Evolutionary conservation across 2,888 invertebrate genomes (phyloP), one percentile per base, ranked within the genome.

Genomic region (Ommatoiulus sabulosus): DNA sequence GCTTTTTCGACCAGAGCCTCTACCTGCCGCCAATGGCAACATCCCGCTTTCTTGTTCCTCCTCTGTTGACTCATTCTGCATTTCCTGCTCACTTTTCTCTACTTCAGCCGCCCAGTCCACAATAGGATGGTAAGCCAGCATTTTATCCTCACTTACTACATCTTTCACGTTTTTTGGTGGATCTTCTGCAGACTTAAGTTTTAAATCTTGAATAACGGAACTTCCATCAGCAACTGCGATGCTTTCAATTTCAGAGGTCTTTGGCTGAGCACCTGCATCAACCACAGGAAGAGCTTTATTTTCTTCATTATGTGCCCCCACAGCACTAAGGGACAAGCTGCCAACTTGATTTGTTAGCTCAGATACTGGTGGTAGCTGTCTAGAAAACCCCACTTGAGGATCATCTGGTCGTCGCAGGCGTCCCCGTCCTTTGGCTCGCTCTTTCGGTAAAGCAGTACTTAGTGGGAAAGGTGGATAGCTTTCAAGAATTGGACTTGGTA

Each of bases 71-170:
- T 72, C 72, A 24, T 24, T 24, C 7, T 72, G 72, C 24, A 24
- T 24, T 24, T 72, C 72, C 72, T 72, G 72, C 44, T 86, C 86
- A 15, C 86, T 86, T 44, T 44, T 46, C 46, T 44, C 86, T n/a
- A 86, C 86, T 46, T 86, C 86, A 7, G 86, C 86, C 3, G 44
- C 46, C 86, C 86, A 86, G 44, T 86, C 86, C 44, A 86, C 86
- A 12, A 86, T 86, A 8, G 72, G 72, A 0, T 24, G 20, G 24
- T 24, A 72, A 3, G 72, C 3, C 24, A 24, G 24, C 8, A 10
- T 24, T 24, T 72, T 24, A 10, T 10, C 8, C 10, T 72, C 8
- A 8, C 3, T 10, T 4, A n/a, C 5, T 10, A 24, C 24, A 24
- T 72, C 72, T 6, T 72, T 8, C 72, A 24, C 24, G n/a, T 24